Percentiles rank a stretch among this genome's conserved stretches.
Conservation (phyloP, 2,113 vertebrate species). For the Oxyruncus cristatus region DNA sequence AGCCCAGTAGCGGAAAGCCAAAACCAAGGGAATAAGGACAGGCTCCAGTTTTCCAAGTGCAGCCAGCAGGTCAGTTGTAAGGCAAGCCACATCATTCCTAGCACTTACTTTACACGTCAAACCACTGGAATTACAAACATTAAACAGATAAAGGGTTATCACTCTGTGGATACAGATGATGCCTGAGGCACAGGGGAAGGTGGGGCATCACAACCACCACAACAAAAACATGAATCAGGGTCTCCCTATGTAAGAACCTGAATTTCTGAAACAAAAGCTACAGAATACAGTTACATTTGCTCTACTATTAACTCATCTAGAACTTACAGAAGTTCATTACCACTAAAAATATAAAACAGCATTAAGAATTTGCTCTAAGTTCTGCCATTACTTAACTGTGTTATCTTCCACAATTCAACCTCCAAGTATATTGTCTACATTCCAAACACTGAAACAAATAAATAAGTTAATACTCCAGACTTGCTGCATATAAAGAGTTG, state of each 20-base stretch:
- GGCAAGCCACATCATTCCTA: conserved; percentile 94
- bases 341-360: background rate
- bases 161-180: background rate
- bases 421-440: background rate
- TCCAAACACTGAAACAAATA: background rate
- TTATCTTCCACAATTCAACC: background rate
- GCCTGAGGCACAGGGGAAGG: background rate
- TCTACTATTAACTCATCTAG: background rate
- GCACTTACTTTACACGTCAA: conserved; percentile 95
- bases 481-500: background rate
- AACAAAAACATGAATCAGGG: background rate
- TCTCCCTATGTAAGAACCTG: background rate
- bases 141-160: background rate
- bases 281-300: background rate
- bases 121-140: conserved; percentile 74
- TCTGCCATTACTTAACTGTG: background rate
- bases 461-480: background rate
- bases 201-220: background rate
- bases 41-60: conserved; percentile 89
- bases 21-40: conserved; percentile 88
- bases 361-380: background rate
- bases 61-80: conserved; percentile 94
- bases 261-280: background rate
- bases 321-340: background rate
- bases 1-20: conserved; percentile 97